A percentile compares a stretch with the other conserved stretches of the same genome.
These are phyloP conservation scores for Aleadryas rufinucha DNA, from an alignment of 2,113 vertebrate species.

Conservation along the genomic window DNA sequence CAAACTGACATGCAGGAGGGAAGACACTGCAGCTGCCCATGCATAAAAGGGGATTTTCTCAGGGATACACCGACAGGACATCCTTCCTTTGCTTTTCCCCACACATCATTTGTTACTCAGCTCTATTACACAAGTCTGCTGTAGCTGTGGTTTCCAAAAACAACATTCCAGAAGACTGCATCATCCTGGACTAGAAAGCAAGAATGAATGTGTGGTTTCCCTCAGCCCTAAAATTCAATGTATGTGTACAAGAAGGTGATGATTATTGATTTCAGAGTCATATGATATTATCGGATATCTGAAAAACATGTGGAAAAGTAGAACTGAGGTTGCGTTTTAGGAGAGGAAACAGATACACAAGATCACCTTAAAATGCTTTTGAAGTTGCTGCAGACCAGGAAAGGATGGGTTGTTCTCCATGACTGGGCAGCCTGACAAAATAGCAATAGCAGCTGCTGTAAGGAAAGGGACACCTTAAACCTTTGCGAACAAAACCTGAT, in stretches of 20 bases:
- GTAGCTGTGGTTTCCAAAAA: constrained; percentile 2
- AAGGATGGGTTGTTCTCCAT: background rate
- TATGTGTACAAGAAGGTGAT: background rate
- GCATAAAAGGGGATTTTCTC: constrained; percentile 5
- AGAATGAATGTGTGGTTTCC: background rate
- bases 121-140: background rate
- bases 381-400: background rate
- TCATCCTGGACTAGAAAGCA: background rate
- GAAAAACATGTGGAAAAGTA: background rate
- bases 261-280: background rate
- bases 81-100: background rate
- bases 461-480: background rate
- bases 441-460: background rate
- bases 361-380: background rate
- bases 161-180: constrained; percentile 1
- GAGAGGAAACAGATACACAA: background rate
- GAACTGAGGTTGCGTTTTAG: background rate
- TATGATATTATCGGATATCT: background rate
- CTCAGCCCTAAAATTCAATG: background rate
- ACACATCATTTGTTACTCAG: background rate
- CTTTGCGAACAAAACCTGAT: background rate
- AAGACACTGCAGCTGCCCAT: background rate
- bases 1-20: background rate
- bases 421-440: too few species aligned
- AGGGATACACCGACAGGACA: background rate